A percentile compares a stretch with the other conserved stretches of the same genome.
Conservation (phyloP, 2,888 invertebrate species). For the Sminthurinus aureus region DNA sequence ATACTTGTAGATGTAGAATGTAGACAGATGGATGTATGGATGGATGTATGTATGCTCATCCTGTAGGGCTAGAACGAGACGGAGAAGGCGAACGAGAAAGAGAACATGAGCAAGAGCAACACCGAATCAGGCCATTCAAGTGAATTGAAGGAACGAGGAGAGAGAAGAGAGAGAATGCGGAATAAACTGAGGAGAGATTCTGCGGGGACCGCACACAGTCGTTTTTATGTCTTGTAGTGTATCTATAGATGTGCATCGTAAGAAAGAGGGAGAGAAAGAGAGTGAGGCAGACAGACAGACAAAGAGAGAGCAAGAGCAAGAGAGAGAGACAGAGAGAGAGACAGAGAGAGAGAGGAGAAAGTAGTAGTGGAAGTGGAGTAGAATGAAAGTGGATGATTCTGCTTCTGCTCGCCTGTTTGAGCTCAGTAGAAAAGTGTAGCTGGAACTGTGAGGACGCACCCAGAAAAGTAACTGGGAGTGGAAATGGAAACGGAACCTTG, state of each 20-base stretch:
- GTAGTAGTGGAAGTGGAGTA: conserved; percentile 10
- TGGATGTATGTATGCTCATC: too few species aligned
- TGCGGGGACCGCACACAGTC: conserved; percentile 1
- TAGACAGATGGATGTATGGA: too few species aligned
- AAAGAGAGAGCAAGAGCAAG: background rate
- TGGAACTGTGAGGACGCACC: background rate
- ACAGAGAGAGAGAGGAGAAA: conserved; percentile 15
- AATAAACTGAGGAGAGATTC: conserved; percentile 8
- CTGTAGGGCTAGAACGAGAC: too few species aligned
- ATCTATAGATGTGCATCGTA: background rate
- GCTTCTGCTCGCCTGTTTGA: background rate
- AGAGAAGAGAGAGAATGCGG: conserved; percentile 2
- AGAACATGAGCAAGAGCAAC: background rate
- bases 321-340: conserved; percentile 6
- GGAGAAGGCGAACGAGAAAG: too few species aligned
- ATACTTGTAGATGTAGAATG: too few species aligned
- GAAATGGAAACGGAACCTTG: too few species aligned
- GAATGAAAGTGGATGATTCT: background rate
- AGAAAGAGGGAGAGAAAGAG: background rate
- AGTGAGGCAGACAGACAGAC: conserved; percentile 10
- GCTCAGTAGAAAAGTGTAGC: conserved; percentile 22
- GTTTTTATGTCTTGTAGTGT: background rate
- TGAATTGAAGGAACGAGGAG: background rate
- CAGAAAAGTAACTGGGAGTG: background rate
- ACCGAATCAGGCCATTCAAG: background rate